Evolutionary conservation across 2,888 invertebrate genomes (phyloP).

Genomic region (Bugula neritina): DNA sequence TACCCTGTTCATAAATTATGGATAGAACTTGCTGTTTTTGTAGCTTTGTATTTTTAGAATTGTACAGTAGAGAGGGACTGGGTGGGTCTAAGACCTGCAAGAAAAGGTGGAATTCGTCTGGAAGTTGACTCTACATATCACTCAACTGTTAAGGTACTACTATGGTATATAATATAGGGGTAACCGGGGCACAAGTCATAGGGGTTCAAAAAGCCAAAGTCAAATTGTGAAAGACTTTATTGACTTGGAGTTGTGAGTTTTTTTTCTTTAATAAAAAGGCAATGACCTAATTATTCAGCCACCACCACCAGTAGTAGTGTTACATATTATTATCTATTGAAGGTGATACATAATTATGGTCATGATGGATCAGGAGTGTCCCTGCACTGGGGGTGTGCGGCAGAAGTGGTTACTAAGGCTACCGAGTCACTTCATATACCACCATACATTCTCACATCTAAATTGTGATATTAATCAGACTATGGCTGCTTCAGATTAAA

Average conservation of each 20-base stretch:
- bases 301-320: background rate
- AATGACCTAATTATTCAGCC: no score
- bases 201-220: no score
- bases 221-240: background rate
- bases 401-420: background rate
- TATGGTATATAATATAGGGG: no score
- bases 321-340: background rate
- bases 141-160: background rate
- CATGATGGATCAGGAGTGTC: constrained; percentile 24
- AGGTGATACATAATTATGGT: constrained; percentile 28
- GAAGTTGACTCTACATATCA: constrained; percentile 4
- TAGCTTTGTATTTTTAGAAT: constrained; percentile 18
- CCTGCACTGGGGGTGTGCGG: constrained; percentile 28
- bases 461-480: no score
- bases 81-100: background rate
- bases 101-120: constrained; percentile 9
- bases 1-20: no score
- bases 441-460: no score
- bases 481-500: no score
- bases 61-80: background rate
- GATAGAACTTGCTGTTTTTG: no score
- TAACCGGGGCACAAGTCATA: no score
- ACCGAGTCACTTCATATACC: background rate
- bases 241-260: background rate
- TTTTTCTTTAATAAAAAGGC: no score